phyloP scores from a whole-genome alignment of 2,888 invertebrate species.

The Archips xylosteana region DNA sequence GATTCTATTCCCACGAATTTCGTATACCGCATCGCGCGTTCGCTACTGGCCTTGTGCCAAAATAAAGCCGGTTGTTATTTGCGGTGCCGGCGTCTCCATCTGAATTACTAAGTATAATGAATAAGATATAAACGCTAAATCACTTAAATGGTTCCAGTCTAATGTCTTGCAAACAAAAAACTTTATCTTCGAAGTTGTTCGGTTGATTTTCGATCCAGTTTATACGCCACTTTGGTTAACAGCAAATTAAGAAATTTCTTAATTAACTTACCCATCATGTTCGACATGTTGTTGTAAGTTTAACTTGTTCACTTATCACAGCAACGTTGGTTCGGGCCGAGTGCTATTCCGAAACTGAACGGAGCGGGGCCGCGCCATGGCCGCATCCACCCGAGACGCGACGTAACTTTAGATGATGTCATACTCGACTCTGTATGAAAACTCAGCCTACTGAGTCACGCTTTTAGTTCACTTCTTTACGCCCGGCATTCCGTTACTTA shows the following conservation, averaged over 20 bases:
- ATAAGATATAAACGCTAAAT: conserved; percentile 6
- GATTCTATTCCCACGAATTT: conserved; percentile 55
- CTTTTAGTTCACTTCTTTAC: conserved; percentile 41
- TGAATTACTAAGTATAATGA: conserved; percentile 6
- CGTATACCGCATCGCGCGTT: conserved; percentile 62
- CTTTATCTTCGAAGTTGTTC: neutral
- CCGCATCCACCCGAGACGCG: conserved; percentile 34
- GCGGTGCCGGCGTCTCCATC: conserved; percentile 52
- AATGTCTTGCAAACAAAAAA: neutral
- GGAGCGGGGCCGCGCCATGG: conserved; percentile 41
- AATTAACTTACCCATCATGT: conserved; percentile 74
- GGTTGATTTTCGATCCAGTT: neutral
- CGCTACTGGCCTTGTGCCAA: conserved; percentile 71
- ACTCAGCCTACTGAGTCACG: conserved; percentile 49
- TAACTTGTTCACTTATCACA: conserved; percentile 51
- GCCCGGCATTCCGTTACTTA: conserved; percentile 20
- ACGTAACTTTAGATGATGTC: conserved; percentile 52
- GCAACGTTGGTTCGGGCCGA: conserved; percentile 58
- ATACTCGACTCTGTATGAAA: conserved; percentile 52
- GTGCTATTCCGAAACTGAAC: conserved; percentile 67
- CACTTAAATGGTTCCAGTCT: neutral
- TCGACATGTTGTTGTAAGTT: conserved; percentile 67
- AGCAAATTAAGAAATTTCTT: neutral
- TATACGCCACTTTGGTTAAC: neutral
- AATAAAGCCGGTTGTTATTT: conserved; percentile 66